phyloP scores from a whole-genome alignment of 2,797 vertebrate species.

The Loriculus beryllinus region DNA sequence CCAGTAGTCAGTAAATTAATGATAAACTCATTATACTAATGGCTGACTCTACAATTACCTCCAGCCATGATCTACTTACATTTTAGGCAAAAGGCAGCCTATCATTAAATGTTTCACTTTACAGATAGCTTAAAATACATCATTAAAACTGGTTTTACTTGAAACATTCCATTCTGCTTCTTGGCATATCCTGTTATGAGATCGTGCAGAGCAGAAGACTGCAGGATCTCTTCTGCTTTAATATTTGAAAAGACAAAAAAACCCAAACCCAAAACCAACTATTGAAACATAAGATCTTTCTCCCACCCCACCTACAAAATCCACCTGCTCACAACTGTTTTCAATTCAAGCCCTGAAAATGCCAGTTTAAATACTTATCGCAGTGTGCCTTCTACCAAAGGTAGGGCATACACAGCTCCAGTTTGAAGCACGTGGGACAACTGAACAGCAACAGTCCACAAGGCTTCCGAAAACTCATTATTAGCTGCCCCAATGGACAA shows the following conservation, averaged over 20 bases:
- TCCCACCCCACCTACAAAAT: not conserved
- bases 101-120: not conserved
- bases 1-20: not conserved
- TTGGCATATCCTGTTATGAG: not conserved
- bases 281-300: not conserved
- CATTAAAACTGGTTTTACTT: not conserved
- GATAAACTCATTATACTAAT: not conserved
- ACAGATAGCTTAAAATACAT: not conserved
- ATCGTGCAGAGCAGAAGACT: not conserved
- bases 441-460: not conserved
- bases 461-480: not conserved
- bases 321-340: not conserved
- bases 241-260: not conserved
- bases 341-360: constrained; percentile 3
- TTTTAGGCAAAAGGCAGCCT: not conserved
- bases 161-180: not conserved
- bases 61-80: not conserved
- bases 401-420: not conserved
- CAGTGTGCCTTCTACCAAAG: not conserved
- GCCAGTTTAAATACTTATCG: not conserved
- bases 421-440: not conserved
- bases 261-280: not conserved
- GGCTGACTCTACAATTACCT: not conserved
- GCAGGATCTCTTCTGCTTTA: not conserved
- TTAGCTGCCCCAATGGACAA: not conserved